Base-by-base conservation (phyloP, 2,113 vertebrate genomes). In the Capreolus pygargus region DNA sequence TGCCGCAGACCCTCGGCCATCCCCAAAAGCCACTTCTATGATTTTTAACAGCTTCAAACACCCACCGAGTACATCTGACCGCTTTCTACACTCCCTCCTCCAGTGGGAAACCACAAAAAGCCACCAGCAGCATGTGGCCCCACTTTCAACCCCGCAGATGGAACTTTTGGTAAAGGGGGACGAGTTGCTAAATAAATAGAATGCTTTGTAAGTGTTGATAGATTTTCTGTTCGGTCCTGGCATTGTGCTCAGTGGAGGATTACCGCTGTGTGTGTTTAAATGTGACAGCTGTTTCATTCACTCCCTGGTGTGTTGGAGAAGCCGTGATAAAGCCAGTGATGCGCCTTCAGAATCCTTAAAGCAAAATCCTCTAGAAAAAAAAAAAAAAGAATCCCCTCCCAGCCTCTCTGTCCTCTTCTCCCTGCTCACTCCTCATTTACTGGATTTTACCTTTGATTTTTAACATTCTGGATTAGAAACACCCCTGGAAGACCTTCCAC, bases 251-350 rank as follows among this genome's bases (percentile, higher is more conserved):
- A 96, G 98, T 91, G 87, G 94, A 95, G 97, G 97, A 97, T 98
- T 98, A 97, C 98, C 79, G 83, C 98, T 98, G 97, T 98, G 96
- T 98, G 97, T 98, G 98, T 98, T 98, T 98, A 98, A 98, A 98
- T 97, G 97, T 97, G 97, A 98, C 98, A 98, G 98, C 97, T 98
- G 98, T 98, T 98, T 97, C 97, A 97, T 98, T 98, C 97, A 97
- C 97, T 98, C 98, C 98, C 98, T 96, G 96, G 97, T 96, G 98
- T 98, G 97, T 94, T 91, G 94, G 96, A 96, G 98, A 97, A 96
- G 97, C 97, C 33, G 19, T 90, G 96, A 95, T 97, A 97, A 97
- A 98, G 91, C 95, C 89, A 97, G 97, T 1, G 36, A 95, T 91
- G 96, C 0, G 97, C 98, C 85, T 97, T 97, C 94, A 87, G 98